phyloP scores from a whole-genome alignment of 2,797 vertebrate species.

The Danio jaintianensis region DNA sequence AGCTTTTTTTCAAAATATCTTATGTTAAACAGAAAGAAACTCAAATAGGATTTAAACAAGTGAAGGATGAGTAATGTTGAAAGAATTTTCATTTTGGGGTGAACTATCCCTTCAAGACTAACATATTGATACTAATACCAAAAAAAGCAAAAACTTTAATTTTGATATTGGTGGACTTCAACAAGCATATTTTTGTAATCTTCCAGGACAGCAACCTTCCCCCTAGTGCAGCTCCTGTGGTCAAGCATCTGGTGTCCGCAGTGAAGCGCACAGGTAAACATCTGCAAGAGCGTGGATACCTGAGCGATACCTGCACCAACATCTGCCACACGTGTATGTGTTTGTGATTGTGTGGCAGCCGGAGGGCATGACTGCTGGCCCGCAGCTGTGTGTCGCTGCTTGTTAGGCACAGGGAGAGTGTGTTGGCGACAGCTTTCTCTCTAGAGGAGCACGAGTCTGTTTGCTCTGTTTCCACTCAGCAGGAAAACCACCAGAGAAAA shows the following conservation, averaged over 20 bases:
- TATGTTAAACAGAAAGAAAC: too few species aligned
- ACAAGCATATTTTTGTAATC: slow-evolving; percentile 7
- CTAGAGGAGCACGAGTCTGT: slow-evolving; percentile 45
- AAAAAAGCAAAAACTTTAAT: too few species aligned
- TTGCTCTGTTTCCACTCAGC: slow-evolving; percentile 36
- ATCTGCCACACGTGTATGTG: slow-evolving; percentile 44
- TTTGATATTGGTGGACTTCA: too few species aligned
- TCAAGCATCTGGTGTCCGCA: slow-evolving; percentile 60
- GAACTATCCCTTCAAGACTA: too few species aligned
- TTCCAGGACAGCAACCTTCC: slow-evolving; percentile 43
- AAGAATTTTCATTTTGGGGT: too few species aligned
- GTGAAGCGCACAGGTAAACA: slow-evolving; percentile 50
- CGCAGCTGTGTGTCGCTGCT: slow-evolving; percentile 51
- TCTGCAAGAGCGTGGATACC: slow-evolving; percentile 44
- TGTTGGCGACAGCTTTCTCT: slow-evolving; percentile 47
- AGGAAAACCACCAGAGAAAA: slow-evolving; percentile 30
- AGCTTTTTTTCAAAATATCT: too few species aligned
- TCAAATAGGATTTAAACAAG: too few species aligned
- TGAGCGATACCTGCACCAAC: slow-evolving; percentile 29
- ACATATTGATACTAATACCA: too few species aligned
- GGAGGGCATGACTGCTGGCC: slow-evolving; percentile 47
- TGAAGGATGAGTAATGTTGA: too few species aligned
- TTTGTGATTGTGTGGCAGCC: slow-evolving; percentile 43
- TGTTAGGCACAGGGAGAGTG: slow-evolving; percentile 51
- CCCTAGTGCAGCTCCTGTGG: slow-evolving; percentile 34